Base-by-base conservation (phyloP, 2,797 vertebrate species). In the Lutjanus campechanus region DNA sequence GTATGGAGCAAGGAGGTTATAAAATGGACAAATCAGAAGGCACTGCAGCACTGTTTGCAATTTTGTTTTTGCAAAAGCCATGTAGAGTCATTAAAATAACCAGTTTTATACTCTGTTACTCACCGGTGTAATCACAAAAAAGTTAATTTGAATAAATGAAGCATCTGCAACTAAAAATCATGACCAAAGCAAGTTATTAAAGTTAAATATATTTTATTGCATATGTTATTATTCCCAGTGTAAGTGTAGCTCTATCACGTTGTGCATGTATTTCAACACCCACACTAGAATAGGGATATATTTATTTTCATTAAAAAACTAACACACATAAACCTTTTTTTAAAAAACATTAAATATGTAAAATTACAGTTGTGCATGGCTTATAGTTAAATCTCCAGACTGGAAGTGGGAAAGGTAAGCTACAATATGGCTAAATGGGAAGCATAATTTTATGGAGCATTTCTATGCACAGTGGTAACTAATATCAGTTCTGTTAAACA, bases 401-500 rank as follows among this genome's bases (percentile, higher is more conserved):
- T 73, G 29, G 56, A 64, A 56, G 1, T 36, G 49, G 71, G 73
- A 66, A 66, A 44, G 29, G 29, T 56, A 70, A 68, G 64, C 12
- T 83, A 73, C 15, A 77, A 41, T 44, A 4, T 0, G 58, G 58
- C 43, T 79, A 47, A 67, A 79, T 40, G 63, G 69, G 62, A 76
- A 67, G 46, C 16, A 36, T 58, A 0, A 73, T 65, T 79, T 67
- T 29, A 64, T 12, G 20, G 17, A 77, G 80, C 60, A 74, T 83
- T 82, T 81, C 51, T 55, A 69, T 79, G 46, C 74, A 78, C 46
- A 85, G 60, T 69, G 67, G 51, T 62, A 69, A 63, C 76, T 54
- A 79, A 77, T 63, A 83, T 56, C 53, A 70, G 36, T 72, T 79
- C 65, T 77, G 19, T 81, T 77, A 61, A 81, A 85, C 67, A 69